These are phyloP conservation scores for Netelia melanura DNA, from an alignment of 2,888 invertebrate genomes.

Conservation along the genomic window DNA sequence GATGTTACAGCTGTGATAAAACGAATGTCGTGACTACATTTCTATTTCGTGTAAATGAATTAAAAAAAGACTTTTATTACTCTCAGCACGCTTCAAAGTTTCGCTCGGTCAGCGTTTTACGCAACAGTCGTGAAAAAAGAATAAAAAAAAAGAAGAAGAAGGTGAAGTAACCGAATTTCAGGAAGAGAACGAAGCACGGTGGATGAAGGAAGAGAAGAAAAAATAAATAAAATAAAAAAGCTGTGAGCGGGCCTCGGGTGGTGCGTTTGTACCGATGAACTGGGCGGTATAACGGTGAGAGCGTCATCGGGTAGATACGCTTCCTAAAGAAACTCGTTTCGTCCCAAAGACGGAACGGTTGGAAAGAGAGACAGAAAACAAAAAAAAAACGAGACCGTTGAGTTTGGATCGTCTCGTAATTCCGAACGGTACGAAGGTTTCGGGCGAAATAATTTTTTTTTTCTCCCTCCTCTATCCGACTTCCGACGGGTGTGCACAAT, in stretches of 20 bases:
- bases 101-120: not conserved
- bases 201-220: conserved; percentile 3
- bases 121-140: not conserved
- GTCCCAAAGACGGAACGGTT: conserved; percentile 11
- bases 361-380: not conserved
- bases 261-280: conserved; percentile 48
- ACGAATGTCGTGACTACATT: not conserved
- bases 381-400: conserved; percentile 7
- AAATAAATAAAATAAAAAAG: conserved; percentile 27
- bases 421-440: conserved; percentile 42
- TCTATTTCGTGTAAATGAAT: not conserved
- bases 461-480: not conserved
- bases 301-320: conserved; percentile 43
- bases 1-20: not conserved
- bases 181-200: not conserved
- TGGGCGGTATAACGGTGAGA: conserved; percentile 51
- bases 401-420: conserved; percentile 35
- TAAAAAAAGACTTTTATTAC: not conserved
- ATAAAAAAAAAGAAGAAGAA: not conserved
- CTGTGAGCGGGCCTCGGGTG: conserved; percentile 27
- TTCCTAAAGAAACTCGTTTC: conserved; percentile 56
- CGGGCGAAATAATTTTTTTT: conserved; percentile 31
- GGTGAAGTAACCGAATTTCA: not conserved
- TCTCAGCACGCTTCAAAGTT: not conserved
- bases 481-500: conserved; percentile 12